These are phyloP conservation scores for Bombus turneri DNA, from an alignment of 1,140 invertebrate species.

Conservation along the genomic window DNA sequence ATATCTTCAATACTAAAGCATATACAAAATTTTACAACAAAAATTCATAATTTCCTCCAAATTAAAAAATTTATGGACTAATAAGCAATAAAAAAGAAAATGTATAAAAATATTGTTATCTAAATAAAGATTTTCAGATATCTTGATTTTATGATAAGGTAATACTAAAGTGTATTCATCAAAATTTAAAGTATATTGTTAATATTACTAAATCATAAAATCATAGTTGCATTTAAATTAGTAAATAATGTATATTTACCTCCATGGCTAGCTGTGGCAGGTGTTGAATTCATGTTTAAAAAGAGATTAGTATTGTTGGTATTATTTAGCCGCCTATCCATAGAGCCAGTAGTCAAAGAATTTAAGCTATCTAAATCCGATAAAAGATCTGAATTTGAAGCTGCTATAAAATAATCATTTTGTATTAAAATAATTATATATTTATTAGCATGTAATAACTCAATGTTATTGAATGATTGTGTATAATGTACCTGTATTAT, in stretches of 20 bases:
- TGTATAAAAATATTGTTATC: slow-evolving; percentile 7
- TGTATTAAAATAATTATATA: slow-evolving; percentile 4
- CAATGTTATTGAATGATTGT: slow-evolving; percentile 3
- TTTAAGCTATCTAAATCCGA: slow-evolving; percentile 83
- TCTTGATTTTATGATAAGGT: slow-evolving; percentile 24
- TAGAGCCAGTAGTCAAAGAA: slow-evolving; percentile 69
- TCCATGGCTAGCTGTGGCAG: slow-evolving; percentile 62
- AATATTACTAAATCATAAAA: slow-evolving; percentile 36
- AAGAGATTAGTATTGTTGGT: slow-evolving; percentile 77
- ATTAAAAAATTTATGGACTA: background rate
- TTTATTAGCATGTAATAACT: slow-evolving; percentile 3
- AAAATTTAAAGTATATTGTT: background rate
- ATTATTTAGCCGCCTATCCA: slow-evolving; percentile 67
- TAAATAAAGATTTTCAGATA: background rate
- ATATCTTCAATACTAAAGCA: slow-evolving; percentile 16
- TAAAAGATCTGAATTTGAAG: slow-evolving; percentile 83
- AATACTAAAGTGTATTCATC: background rate
- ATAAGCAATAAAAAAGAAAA: background rate
- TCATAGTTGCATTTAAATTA: background rate
- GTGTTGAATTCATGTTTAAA: slow-evolving; percentile 54
- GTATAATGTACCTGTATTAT: slow-evolving; percentile 71
- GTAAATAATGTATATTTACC: slow-evolving; percentile 66
- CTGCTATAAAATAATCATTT: slow-evolving; percentile 54
- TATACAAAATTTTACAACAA: slow-evolving; percentile 6
- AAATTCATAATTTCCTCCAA: slow-evolving; percentile 22